A percentile compares a stretch with the other conserved stretches of the same genome.
phyloP scores from a whole-genome alignment of 2,797 vertebrate species.

The Bradypus variegatus region DNA sequence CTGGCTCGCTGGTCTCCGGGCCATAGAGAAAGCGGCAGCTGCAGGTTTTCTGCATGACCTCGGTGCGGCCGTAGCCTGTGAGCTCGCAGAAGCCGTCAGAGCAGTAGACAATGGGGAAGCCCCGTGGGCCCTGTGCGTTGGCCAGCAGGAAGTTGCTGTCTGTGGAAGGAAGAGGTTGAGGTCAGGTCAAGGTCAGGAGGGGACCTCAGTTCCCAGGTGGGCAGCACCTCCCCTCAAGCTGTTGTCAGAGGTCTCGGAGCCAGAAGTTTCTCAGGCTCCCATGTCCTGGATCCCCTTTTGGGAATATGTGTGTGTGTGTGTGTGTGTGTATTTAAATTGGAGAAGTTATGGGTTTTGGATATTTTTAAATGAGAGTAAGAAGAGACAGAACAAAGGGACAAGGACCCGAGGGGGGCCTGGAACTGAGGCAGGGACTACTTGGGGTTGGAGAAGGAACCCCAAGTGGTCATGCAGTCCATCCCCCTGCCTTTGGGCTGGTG shows the following conservation, averaged over 20 bases:
- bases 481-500: neutral
- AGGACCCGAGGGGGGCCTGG: neutral
- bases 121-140: slow-evolving; percentile 86
- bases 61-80: slow-evolving; percentile 86
- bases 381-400: neutral
- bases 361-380: slow-evolving; percentile 28
- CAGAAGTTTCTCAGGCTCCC: neutral
- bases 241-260: neutral
- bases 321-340: no score
- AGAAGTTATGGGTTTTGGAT: neutral
- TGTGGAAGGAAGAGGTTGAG: slow-evolving; percentile 67
- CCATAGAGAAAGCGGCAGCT: slow-evolving; percentile 91
- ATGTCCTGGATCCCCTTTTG: neutral
- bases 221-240: neutral
- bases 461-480: neutral
- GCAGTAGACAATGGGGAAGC: slow-evolving; percentile 94
- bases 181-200: slow-evolving; percentile 26
- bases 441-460: neutral
- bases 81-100: slow-evolving; percentile 96
- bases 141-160: slow-evolving; percentile 97
- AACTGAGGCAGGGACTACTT: neutral
- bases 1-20: slow-evolving; percentile 82
- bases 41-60: slow-evolving; percentile 97
- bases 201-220: neutral
- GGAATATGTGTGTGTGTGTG: no score